Conservation (phyloP, 2,113 vertebrate genomes). For the Talpa occidentalis region DNA sequence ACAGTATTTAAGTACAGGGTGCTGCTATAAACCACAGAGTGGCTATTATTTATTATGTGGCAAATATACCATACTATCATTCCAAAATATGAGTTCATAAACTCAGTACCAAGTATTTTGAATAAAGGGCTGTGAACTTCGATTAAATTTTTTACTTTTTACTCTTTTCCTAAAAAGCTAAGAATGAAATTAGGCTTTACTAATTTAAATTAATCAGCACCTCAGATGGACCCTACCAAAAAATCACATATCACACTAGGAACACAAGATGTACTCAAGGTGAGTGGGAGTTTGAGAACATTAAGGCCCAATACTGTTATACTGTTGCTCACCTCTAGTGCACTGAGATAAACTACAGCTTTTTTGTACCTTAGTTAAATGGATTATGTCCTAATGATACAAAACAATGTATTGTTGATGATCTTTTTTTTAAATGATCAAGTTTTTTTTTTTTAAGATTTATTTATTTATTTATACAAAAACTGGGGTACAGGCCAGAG, state of each 20-base stretch:
- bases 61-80: neutral
- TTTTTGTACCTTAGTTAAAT: neutral
- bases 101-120: neutral
- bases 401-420: neutral
- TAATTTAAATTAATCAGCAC: neutral
- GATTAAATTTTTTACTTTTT: constrained; percentile 24
- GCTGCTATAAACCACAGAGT: neutral
- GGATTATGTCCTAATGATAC: neutral
- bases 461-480: too few species aligned
- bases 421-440: too few species aligned
- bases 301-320: neutral
- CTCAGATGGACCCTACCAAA: neutral
- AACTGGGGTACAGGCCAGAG: too few species aligned
- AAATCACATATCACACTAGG: neutral
- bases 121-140: neutral
- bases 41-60: neutral
- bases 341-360: neutral
- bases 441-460: too few species aligned
- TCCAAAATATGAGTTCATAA: constrained; percentile 13
- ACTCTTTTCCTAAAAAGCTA: constrained; percentile 26
- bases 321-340: neutral
- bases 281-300: neutral
- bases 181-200: constrained; percentile 45
- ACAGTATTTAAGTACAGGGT: neutral
- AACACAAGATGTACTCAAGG: neutral